Conservation (phyloP, 1,140 invertebrate genomes). For the Stegodyphus dumicola region DNA sequence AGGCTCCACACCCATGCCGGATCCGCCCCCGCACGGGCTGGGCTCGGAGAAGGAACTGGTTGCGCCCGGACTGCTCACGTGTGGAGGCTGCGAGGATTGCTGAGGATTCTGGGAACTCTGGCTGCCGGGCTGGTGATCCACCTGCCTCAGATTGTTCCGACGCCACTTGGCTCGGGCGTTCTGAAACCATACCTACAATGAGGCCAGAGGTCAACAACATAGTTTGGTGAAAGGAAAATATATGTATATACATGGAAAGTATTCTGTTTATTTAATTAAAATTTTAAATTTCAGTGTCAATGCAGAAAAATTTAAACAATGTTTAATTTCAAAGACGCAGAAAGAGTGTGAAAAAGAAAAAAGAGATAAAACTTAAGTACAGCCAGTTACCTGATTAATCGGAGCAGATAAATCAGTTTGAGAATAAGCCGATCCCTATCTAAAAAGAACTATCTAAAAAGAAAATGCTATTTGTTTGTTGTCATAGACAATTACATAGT, state of each 20-base stretch:
- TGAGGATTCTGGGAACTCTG: conserved; percentile 26
- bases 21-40: conserved; percentile 51
- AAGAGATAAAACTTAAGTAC: no score
- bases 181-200: conserved; percentile 97
- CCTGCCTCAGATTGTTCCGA: conserved; percentile 88
- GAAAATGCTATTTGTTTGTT: no score
- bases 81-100: conserved; percentile 21
- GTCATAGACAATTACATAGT: no score
- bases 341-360: no score
- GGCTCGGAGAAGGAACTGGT: conserved; percentile 63
- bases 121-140: conserved; percentile 69
- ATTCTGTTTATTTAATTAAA: no score
- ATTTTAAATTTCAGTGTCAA: no score
- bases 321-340: no score
- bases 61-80: conserved; percentile 55
- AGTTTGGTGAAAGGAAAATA: background rate
- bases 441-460: no score
- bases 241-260: background rate
- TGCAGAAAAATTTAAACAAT: no score
- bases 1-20: conserved; percentile 17
- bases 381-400: no score
- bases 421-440: no score
- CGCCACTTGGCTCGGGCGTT: conserved; percentile 98
- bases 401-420: no score
- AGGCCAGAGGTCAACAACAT: background rate